phyloP scores from a whole-genome alignment of 2,113 vertebrate species.

The Gymnorhina tibicen region DNA sequence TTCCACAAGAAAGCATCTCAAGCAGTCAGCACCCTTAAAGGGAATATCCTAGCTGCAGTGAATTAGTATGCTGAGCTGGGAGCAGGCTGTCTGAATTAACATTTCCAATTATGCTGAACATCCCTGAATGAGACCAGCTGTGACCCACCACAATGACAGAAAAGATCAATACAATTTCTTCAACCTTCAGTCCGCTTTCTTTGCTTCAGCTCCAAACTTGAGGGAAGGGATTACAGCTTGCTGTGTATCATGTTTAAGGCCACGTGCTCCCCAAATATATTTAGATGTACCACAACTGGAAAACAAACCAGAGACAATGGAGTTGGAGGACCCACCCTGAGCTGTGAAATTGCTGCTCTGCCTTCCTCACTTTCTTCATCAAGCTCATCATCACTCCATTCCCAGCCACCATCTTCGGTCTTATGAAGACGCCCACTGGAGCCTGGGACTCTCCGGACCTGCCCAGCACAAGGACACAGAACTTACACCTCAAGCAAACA shows the following conservation, averaged over 20 bases:
- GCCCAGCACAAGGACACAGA: not conserved
- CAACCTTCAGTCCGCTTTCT: not conserved
- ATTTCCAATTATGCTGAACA: not conserved
- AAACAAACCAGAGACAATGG: not conserved
- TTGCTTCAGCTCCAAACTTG: not conserved
- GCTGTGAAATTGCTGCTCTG: conserved; percentile 85
- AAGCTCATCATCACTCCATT: conserved; percentile 95
- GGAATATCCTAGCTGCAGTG: not conserved
- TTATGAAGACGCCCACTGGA: conserved; percentile 96
- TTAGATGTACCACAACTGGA: not conserved
- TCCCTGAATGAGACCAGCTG: not conserved
- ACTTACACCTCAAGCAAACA: not conserved
- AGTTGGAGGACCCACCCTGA: conserved; percentile 69
- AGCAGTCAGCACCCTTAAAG: not conserved
- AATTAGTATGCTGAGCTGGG: not conserved
- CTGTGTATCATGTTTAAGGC: not conserved
- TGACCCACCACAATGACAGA: not conserved
- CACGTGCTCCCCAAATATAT: not conserved
- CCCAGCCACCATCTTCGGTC: conserved; percentile 96
- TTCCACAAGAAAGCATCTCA: not conserved
- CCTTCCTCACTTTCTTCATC: conserved; percentile 96
- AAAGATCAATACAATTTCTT: not conserved
- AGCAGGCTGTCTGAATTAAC: not conserved
- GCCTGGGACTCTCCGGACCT: conserved; percentile 93
- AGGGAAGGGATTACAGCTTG: not conserved